phyloP scores from a whole-genome alignment of 1,140 invertebrate species.

The Tetramorium simillimum region DNA sequence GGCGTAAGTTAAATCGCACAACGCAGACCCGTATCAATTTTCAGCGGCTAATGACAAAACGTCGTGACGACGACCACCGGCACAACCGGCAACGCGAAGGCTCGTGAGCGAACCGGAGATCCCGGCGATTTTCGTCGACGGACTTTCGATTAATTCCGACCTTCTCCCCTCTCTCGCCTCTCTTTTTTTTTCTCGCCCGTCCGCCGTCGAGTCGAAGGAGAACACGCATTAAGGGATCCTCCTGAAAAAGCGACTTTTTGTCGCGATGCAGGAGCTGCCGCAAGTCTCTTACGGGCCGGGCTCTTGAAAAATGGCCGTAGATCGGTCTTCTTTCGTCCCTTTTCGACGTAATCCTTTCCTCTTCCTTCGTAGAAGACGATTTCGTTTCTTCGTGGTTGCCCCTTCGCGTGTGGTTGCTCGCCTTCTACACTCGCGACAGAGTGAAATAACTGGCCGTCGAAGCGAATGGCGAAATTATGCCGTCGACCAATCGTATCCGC shows the following conservation, averaged over 20 bases:
- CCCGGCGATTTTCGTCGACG: not conserved
- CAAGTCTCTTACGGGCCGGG: slow-evolving; percentile 15
- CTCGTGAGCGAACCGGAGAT: not conserved
- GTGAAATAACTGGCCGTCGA: slow-evolving; percentile 73
- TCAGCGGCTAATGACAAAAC: slow-evolving; percentile 75
- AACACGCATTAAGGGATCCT: slow-evolving; percentile 34
- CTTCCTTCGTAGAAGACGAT: slow-evolving; percentile 40
- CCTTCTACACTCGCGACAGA: slow-evolving; percentile 8
- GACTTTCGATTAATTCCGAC: slow-evolving; percentile 53
- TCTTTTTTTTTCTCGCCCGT: not conserved
- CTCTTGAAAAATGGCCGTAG: slow-evolving; percentile 57
- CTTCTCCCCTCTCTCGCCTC: not conserved
- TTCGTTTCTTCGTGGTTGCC: not conserved
- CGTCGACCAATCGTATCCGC: slow-evolving; percentile 29
- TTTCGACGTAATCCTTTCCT: not conserved
- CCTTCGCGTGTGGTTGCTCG: not conserved
- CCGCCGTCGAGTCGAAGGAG: not conserved
- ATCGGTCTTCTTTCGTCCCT: slow-evolving; percentile 28
- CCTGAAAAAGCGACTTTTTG: slow-evolving; percentile 56
- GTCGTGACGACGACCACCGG: not conserved
- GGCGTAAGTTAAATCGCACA: slow-evolving; percentile 68
- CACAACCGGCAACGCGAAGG: not conserved
- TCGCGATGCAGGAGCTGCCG: not conserved
- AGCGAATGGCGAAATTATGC: slow-evolving; percentile 68
- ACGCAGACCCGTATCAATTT: slow-evolving; percentile 73